Base-by-base conservation (phyloP, 2,113 vertebrate species). In the Archilochus colubris region DNA sequence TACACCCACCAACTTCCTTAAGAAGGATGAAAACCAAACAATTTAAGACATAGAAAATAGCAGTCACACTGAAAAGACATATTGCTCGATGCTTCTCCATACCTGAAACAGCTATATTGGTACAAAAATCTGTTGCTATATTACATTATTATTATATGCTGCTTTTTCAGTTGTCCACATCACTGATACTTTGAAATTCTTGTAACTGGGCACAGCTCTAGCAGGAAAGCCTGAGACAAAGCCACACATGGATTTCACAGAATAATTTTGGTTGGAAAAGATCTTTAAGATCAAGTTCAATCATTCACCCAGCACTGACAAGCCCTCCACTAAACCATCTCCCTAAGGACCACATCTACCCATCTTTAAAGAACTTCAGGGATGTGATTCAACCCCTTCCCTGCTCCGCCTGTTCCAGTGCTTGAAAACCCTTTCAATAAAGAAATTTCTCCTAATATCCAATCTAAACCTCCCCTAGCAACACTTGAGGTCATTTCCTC, bases 201-300 rank as follows among this genome's bases (percentile, higher is more conserved):
- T 75, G 68, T 9, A 82, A 59, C 9, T 38, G 23, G 44, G 44
- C 22, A 62, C 76, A 83, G 30, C 23, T 83, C 14, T 51, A 73
- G 43, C 23, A 79, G 27, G 7, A 53, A 67, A 55, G 23, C 59
- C 3, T 22, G 43, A 86, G 38, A 59, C 61, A 88, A 84, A 63
- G 10, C 8, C 22, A 59, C 8, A 3, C n/a, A 66, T 3, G 0
- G 0, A 51, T 75, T 86, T 30, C 48, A 79, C 3, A 70, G 20
- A 48, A 48, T 22, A 7, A 10, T 48, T 48, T 48, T 48, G 19
- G 20, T 48, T 48, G 46, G 46, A 48, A 48, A 48, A 48, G 46
- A 48, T 20, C 46, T 48, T 48, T 48, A 48, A 48, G 46, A 48
- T 48, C 46, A 21, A 48, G 46, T 48, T 21, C 46, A 21, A 48